Conservation (phyloP, 1,140 invertebrate species). For the Dendrolimus kikuchii region DNA sequence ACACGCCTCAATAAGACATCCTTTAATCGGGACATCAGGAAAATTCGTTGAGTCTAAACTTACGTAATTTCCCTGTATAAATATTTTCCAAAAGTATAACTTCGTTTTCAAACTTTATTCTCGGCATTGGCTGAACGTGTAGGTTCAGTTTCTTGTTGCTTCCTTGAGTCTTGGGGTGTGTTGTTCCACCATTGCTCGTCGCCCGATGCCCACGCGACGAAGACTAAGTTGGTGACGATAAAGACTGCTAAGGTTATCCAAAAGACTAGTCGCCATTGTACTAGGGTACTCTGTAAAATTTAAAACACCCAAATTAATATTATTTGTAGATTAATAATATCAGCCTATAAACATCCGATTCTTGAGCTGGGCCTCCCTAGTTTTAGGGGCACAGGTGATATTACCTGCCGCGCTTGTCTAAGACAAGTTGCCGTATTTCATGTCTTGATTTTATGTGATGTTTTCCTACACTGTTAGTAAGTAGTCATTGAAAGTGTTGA, state of each 20-base stretch:
- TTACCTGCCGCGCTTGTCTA: no score
- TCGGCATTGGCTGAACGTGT: slow-evolving; percentile 44
- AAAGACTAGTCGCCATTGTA: slow-evolving; percentile 87
- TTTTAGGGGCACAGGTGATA: no score
- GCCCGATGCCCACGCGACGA: slow-evolving; percentile 80
- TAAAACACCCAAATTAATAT: not conserved
- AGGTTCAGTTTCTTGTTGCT: slow-evolving; percentile 37
- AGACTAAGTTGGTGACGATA: slow-evolving; percentile 81
- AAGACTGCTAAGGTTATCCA: slow-evolving; percentile 86
- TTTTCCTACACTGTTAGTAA: no score
- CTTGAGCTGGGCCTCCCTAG: no score
- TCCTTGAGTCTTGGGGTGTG: slow-evolving; percentile 45
- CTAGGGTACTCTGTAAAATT: slow-evolving; percentile 77
- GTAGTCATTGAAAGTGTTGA: no score
- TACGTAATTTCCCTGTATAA: no score
- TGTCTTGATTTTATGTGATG: no score
- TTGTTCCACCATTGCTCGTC: slow-evolving; percentile 83
- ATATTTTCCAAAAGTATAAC: no score
- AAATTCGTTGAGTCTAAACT: no score
- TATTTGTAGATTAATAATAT: not conserved
- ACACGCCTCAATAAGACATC: no score
- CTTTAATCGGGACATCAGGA: no score
- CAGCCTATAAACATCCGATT: not conserved
- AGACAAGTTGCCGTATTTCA: no score
- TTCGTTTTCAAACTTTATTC: slow-evolving; percentile 30